These are phyloP conservation scores for Luperina testacea DNA, from an alignment of 2,888 invertebrate genomes.

Conservation along the genomic window DNA sequence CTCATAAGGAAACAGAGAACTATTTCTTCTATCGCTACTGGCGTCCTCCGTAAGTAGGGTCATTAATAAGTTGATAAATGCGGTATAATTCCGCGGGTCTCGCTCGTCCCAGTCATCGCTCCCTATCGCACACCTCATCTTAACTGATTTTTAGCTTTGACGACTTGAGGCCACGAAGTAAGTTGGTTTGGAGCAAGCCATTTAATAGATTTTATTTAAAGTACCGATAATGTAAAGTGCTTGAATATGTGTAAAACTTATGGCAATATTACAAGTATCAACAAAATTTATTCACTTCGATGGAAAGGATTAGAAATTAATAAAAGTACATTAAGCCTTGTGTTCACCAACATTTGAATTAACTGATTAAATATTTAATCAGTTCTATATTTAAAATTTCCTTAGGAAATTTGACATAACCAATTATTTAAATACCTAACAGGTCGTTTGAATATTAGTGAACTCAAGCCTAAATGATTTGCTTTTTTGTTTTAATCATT, in stretches of 20 bases:
- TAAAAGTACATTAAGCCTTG: background rate
- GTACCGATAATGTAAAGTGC: background rate
- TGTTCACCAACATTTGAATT: no score
- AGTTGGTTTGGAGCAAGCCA: background rate
- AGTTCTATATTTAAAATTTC: no score
- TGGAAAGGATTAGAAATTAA: background rate
- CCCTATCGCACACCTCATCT: slow-evolving; percentile 72
- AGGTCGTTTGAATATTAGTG: no score
- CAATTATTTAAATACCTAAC: no score
- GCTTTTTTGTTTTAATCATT: background rate
- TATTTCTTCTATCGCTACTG: slow-evolving; percentile 27
- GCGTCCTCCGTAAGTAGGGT: slow-evolving; percentile 36
- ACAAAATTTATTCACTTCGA: background rate
- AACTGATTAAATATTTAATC: no score
- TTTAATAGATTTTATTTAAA: background rate
- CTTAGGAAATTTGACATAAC: no score
- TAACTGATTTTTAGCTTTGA: slow-evolving; percentile 69
- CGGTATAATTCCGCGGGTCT: slow-evolving; percentile 72
- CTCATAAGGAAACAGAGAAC: background rate
- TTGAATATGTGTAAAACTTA: background rate
- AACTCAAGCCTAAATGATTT: background rate
- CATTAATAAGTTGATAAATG: slow-evolving; percentile 76
- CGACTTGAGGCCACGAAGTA: slow-evolving; percentile 42
- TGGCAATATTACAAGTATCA: background rate
- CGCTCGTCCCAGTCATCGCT: slow-evolving; percentile 68